Conservation (phyloP, 2,888 invertebrate species). For the Lasioglossum figueresi region DNA sequence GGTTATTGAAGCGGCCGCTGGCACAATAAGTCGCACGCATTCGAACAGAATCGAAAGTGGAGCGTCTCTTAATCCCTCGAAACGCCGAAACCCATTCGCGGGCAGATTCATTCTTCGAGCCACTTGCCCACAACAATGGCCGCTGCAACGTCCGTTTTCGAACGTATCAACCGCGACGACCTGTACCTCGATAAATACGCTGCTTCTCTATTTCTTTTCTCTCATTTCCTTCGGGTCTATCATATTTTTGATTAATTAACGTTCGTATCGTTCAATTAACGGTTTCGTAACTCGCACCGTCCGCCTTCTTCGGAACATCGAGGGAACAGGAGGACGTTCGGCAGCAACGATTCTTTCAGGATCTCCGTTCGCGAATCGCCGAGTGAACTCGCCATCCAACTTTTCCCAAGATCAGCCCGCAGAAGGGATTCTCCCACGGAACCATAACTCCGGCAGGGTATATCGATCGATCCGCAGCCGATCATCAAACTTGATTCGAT, state of each 20-base stretch:
- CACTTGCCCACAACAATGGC: constrained; percentile 67
- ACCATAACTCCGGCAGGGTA: background rate
- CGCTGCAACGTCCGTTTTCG: constrained; percentile 54
- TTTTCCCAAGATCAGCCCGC: background rate
- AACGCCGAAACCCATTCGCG: constrained; percentile 63
- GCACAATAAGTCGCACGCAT: constrained; percentile 63
- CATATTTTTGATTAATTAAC: constrained; percentile 15
- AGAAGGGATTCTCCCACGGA: background rate
- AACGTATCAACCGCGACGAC: constrained; percentile 54
- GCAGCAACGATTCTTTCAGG: too few species aligned
- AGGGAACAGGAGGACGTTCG: too few species aligned
- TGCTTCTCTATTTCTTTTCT: background rate
- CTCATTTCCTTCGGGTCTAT: background rate
- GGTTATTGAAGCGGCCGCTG: constrained; percentile 45
- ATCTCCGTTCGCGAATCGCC: background rate
- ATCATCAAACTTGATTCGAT: constrained; percentile 18
- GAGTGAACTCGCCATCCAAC: background rate
- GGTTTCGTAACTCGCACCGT: too few species aligned
- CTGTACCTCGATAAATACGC: constrained; percentile 54
- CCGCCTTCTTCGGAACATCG: background rate
- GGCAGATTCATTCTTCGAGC: constrained; percentile 67
- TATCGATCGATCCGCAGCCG: background rate
- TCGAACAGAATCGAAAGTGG: constrained; percentile 70
- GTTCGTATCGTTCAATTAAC: constrained; percentile 26
- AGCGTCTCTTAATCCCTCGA: constrained; percentile 64